Base-by-base conservation (phyloP, 2,888 invertebrate genomes). In the Pristionchus arcanus region DNA sequence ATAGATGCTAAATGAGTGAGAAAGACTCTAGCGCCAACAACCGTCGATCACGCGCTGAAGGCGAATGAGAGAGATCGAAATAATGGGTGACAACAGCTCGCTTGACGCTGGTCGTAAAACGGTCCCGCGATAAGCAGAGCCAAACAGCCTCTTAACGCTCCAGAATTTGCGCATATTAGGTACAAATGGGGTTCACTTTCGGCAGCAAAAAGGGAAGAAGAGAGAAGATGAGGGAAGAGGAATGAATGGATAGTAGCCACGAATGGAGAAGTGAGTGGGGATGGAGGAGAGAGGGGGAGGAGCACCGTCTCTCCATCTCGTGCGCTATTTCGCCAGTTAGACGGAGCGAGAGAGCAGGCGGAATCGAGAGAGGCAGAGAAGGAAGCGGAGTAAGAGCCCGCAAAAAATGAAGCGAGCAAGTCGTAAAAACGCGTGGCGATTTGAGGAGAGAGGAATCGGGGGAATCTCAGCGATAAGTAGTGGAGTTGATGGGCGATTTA, bases 351-450 rank as follows among this genome's bases (percentile, higher is more conserved):
- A 74, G 74, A 74, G 34, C 37, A 74, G 31, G 74, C 11, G 34
- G 25, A 37, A 37, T 74, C 9, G 74, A 74, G 63, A 63, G 63
- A 63, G 63, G 25, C 71, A 34, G 34, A 71, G 71, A 34, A 71
- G 71, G 71, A 34, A 49, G 9, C 9, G 11, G 21, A 71, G 13
- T 31, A 16, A 71, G 81, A 0, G 42, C 3, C 49, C 81, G 59
- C 84, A 84, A 63, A 84, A 63, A 84, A 59, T 34, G 84, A 42
- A 49, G 13, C 34, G 84, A 84, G 19, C 16, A 84, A 63, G 55
- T 84, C 37, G 59, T 55, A 59, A 31, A 84, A 34, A 55, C 25
- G 59, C 7, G 31, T 16, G 3, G 53, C 49, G 83, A 83, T 53
- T 53, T 42, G n/a, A 42, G 49, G n/a, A n/a, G n/a, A n/a, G n/a